Evolutionary conservation across 2,888 invertebrate genomes (phyloP).

Genomic region (Napeogenes sylphis): DNA sequence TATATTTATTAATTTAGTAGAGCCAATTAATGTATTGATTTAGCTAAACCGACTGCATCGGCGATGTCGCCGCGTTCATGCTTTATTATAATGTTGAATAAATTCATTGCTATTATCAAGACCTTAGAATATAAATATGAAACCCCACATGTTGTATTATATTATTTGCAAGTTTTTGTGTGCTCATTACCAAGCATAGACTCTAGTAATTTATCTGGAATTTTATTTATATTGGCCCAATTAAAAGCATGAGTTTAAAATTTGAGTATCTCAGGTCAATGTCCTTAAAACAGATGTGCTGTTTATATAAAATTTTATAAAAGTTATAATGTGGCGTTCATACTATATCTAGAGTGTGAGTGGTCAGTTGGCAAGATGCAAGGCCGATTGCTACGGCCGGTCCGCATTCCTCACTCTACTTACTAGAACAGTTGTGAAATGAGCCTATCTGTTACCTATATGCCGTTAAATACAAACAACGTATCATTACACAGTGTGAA

Average conservation of each 20-base stretch:
- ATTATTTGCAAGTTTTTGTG: no score
- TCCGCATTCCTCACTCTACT: slow-evolving; percentile 68
- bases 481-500: slow-evolving; percentile 25
- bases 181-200: slow-evolving; percentile 15
- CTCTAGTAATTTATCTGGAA: slow-evolving; percentile 24
- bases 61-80: no score
- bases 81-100: no score
- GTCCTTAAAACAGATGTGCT: slow-evolving; percentile 27
- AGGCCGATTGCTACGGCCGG: slow-evolving; percentile 61
- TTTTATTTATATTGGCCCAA: slow-evolving; percentile 31
- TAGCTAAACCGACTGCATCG: no score
- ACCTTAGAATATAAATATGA: no score
- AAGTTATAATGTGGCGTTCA: slow-evolving; percentile 28
- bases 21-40: no score
- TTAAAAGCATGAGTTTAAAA: slow-evolving; percentile 28
- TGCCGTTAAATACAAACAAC: slow-evolving; percentile 45
- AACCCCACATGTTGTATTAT: no score
- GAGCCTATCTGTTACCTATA: slow-evolving; percentile 58
- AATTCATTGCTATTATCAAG: no score
- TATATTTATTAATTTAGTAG: no score
- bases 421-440: slow-evolving; percentile 61
- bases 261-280: slow-evolving; percentile 32
- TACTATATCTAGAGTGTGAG: slow-evolving; percentile 44
- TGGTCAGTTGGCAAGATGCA: slow-evolving; percentile 73
- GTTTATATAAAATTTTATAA: slow-evolving; percentile 23